Conservation (phyloP, 2,113 vertebrate genomes). For the Salvelinus alpinus region DNA sequence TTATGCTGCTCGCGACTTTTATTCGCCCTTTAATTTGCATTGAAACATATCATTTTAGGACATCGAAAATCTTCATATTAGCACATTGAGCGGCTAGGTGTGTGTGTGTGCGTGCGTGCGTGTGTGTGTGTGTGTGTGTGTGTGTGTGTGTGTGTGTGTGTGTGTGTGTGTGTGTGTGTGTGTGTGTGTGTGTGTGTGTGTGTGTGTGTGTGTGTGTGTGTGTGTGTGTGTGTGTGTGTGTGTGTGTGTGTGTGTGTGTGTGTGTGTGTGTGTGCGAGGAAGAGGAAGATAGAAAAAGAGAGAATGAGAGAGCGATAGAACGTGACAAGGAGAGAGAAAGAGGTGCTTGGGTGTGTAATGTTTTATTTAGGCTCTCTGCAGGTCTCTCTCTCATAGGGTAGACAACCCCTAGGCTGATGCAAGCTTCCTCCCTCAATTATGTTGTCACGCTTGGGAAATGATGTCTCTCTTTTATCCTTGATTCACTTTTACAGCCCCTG, state of each 20-base stretch:
- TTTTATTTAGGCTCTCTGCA: constrained; percentile 5
- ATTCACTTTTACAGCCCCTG: constrained; percentile 11
- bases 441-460: constrained; percentile 36
- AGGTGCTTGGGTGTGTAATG: neutral
- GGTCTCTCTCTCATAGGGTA: constrained; percentile 25
- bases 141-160: neutral
- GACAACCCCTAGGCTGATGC: constrained; percentile 11
- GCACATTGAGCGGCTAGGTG: too few species aligned
- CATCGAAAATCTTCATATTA: too few species aligned
- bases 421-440: constrained; percentile 27
- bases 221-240: neutral
- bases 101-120: too few species aligned
- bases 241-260: too few species aligned
- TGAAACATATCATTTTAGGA: too few species aligned
- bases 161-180: neutral
- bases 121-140: neutral
- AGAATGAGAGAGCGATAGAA: neutral
- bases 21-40: too few species aligned
- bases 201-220: neutral
- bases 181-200: too few species aligned
- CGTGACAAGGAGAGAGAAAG: neutral
- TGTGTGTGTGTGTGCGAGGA: neutral
- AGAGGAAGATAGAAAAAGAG: neutral
- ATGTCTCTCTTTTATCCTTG: constrained; percentile 46
- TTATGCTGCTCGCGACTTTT: too few species aligned